These are phyloP conservation scores for Glomeris maerens DNA, from an alignment of 1,140 invertebrate genomes.

Conservation along the genomic window DNA sequence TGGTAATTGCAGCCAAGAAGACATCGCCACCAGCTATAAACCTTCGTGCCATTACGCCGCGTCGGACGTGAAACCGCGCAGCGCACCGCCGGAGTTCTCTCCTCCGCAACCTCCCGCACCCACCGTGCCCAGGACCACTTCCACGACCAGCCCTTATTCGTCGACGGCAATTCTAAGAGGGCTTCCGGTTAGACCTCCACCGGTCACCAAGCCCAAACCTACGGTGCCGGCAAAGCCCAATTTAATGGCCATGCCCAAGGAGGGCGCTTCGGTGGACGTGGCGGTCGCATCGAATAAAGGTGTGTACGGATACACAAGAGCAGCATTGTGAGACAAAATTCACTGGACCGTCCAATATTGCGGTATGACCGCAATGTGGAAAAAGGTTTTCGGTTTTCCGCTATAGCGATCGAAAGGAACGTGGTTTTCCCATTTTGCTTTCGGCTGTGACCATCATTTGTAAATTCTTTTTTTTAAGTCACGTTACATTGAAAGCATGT, in stretches of 20 bases:
- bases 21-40: too few relatives aligned
- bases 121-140: background rate
- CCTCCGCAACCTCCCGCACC: too few relatives aligned
- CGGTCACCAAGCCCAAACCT: slow-evolving; percentile 2
- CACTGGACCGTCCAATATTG: too few relatives aligned
- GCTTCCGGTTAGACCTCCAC: slow-evolving; percentile 3
- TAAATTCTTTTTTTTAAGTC: too few relatives aligned
- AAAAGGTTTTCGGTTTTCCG: too few relatives aligned
- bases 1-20: too few relatives aligned
- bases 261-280: background rate
- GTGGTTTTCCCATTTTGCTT: too few relatives aligned
- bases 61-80: background rate
- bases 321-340: background rate
- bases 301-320: background rate
- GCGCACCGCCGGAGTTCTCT: background rate
- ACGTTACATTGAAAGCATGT: too few relatives aligned
- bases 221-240: slow-evolving; percentile 5
- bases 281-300: background rate
- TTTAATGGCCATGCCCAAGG: background rate
- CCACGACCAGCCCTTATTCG: slow-evolving; percentile 1
- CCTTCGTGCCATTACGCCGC: slow-evolving; percentile 2
- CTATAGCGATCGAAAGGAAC: too few relatives aligned
- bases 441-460: too few relatives aligned
- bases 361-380: too few relatives aligned
- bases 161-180: slow-evolving; percentile 3